These are phyloP conservation scores for Drepanosiphum platanoidis DNA, from an alignment of 2,888 invertebrate genomes.

Conservation along the genomic window DNA sequence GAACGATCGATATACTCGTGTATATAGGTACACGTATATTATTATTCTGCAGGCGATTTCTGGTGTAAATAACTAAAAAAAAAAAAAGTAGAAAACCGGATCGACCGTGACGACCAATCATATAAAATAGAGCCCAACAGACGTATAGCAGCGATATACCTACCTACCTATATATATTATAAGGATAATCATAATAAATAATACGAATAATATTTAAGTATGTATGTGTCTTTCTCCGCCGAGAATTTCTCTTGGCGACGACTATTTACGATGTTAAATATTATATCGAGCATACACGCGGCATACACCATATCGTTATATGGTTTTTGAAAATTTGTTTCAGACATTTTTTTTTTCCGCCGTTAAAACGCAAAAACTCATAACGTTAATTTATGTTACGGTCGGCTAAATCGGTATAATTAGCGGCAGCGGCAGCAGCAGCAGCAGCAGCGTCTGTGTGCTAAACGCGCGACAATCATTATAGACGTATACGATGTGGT, in stretches of 20 bases:
- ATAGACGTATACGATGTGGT: background rate
- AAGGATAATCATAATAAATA: slow-evolving; percentile 7
- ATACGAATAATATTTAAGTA: background rate
- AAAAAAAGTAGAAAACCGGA: slow-evolving; percentile 21
- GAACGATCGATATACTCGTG: background rate
- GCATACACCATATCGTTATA: background rate
- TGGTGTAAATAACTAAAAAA: background rate
- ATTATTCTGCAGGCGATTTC: slow-evolving; percentile 9
- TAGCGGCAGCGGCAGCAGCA: background rate
- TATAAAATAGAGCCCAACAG: too few species aligned
- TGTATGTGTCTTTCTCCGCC: background rate
- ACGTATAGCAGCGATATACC: background rate
- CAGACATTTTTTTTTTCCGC: background rate
- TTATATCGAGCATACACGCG: too few species aligned
- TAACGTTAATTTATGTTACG: background rate
- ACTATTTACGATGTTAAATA: background rate
- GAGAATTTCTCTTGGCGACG: background rate
- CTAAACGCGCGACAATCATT: background rate
- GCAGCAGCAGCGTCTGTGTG: background rate
- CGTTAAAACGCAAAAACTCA: background rate
- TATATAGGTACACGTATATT: background rate
- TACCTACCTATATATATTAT: background rate
- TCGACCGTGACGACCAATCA: background rate
- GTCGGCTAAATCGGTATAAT: slow-evolving; percentile 44
- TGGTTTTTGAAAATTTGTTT: background rate